Percentiles rank a stretch among this genome's conserved stretches.
These are phyloP conservation scores for Lamellibrachia satsuma DNA, from an alignment of 2,888 invertebrate species.

Conservation along the genomic window DNA sequence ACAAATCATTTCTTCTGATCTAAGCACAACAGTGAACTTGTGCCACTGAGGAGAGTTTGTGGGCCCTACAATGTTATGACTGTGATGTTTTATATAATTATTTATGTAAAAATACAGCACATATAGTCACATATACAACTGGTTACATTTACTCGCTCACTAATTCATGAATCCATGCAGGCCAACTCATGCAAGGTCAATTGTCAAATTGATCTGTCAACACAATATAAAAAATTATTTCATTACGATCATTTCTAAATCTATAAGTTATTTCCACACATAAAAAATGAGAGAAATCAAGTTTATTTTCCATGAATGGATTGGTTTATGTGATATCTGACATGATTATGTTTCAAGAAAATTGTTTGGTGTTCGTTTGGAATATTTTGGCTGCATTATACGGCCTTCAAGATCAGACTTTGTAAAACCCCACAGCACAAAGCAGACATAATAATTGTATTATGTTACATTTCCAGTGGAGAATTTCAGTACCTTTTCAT, in stretches of 20 bases:
- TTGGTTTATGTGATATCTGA: too few species aligned
- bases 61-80: background rate
- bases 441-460: too few species aligned
- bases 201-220: background rate
- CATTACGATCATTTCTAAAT: too few species aligned
- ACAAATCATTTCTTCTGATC: background rate
- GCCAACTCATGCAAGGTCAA: background rate
- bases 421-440: too few species aligned
- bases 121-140: background rate
- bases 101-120: background rate
- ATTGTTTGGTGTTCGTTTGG: too few species aligned
- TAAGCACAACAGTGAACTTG: background rate
- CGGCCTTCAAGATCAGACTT: too few species aligned
- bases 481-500: background rate
- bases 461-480: background rate
- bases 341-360: too few species aligned
- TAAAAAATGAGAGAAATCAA: too few species aligned
- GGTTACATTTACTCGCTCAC: background rate
- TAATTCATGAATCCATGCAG: background rate
- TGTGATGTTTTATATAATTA: background rate
- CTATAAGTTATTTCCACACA: too few species aligned
- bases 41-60: background rate
- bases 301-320: too few species aligned
- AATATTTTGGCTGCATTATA: too few species aligned
- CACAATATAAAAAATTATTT: too few species aligned